phyloP scores from a whole-genome alignment of 2,113 vertebrate species.

The Rhegmatorhina hoffmannsi region DNA sequence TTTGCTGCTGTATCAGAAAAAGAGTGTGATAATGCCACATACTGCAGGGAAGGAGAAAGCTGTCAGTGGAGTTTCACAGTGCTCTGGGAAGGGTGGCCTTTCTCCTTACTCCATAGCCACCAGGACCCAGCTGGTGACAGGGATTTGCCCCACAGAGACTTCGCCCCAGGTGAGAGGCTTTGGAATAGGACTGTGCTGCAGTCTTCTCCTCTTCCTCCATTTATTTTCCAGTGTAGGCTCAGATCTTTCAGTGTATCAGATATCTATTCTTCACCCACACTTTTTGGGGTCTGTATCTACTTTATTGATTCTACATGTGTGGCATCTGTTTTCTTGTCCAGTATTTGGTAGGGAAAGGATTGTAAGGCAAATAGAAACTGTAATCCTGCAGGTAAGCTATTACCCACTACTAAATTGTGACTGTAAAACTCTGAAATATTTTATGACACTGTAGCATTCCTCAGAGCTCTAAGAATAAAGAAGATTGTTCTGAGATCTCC shows the following conservation, averaged over 20 bases:
- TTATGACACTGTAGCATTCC: neutral
- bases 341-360: neutral
- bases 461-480: neutral
- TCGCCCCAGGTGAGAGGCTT: neutral
- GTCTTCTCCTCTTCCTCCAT: neutral
- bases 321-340: neutral
- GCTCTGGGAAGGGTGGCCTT: neutral
- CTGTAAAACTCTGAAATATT: neutral
- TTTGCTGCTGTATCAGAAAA: neutral
- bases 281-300: neutral
- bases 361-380: neutral
- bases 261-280: neutral
- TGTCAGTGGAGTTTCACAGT: neutral
- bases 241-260: neutral
- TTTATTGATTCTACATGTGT: neutral
- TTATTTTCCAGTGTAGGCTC: neutral
- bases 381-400: neutral
- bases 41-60: neutral
- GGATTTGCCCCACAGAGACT: neutral
- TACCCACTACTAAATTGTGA: neutral
- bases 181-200: neutral
- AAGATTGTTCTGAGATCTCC: neutral
- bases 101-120: neutral
- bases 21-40: neutral
- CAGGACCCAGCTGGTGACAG: neutral